Evolutionary conservation across 2,888 invertebrate genomes (phyloP).

Genomic region (Herminia tarsipennalis): DNA sequence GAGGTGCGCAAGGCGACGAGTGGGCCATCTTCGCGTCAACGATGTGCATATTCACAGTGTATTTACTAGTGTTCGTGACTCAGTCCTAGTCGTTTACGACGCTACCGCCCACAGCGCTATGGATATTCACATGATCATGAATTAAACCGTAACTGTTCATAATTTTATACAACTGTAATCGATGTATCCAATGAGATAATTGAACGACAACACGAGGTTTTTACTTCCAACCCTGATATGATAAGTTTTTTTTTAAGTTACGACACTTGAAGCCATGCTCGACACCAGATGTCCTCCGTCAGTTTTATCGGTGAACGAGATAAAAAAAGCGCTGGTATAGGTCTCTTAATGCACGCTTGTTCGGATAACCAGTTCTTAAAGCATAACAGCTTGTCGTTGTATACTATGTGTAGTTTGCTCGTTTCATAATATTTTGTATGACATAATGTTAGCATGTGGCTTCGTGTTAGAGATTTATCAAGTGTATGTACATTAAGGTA

Average conservation of each 20-base stretch:
- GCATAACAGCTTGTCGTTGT: constrained; percentile 25
- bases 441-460: constrained; percentile 56
- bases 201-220: constrained; percentile 46
- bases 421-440: constrained; percentile 49
- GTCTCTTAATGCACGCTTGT: constrained; percentile 48
- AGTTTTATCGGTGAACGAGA: constrained; percentile 64
- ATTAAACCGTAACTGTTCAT: constrained; percentile 50
- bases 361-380: constrained; percentile 55
- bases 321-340: constrained; percentile 64
- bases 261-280: constrained; percentile 61
- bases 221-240: constrained; percentile 29
- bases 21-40: constrained; percentile 39
- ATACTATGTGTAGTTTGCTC: constrained; percentile 29
- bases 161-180: constrained; percentile 49
- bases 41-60: constrained; percentile 34
- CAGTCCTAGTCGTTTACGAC: constrained; percentile 34
- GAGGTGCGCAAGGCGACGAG: constrained; percentile 29
- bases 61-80: constrained; percentile 46
- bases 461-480: constrained; percentile 54
- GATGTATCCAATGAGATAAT: constrained; percentile 52
- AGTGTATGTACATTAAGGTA: constrained; percentile 49
- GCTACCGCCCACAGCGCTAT: constrained; percentile 35
- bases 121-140: constrained; percentile 49
- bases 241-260: constrained; percentile 50
- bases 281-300: constrained; percentile 68